Evolutionary conservation across 2,888 invertebrate species (phyloP).

Genomic region (Nezara viridula): DNA sequence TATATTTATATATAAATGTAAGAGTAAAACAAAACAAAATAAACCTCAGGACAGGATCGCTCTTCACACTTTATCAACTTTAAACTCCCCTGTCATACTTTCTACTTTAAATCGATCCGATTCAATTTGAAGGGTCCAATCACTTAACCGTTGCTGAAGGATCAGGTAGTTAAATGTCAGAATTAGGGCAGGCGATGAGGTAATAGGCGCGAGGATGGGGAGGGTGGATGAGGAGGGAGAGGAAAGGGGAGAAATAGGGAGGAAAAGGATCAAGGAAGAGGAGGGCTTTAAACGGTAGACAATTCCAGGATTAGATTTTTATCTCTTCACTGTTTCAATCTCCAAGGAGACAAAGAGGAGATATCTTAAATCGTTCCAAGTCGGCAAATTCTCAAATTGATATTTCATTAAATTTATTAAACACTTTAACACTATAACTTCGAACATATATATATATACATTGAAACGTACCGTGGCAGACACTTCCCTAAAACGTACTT

Average conservation of each 20-base stretch:
- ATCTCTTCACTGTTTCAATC: background rate
- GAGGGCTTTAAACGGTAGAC: background rate
- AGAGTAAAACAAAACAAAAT: too few species aligned
- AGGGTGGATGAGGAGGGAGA: background rate
- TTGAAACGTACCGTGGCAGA: too few species aligned
- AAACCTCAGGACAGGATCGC: too few species aligned
- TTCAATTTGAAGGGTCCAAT: background rate
- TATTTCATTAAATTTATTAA: background rate
- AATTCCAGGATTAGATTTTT: constrained; percentile 5
- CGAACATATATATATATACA: too few species aligned
- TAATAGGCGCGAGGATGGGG: background rate
- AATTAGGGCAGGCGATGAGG: background rate
- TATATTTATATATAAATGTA: too few species aligned
- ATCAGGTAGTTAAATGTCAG: background rate
- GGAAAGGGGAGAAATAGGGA: background rate
- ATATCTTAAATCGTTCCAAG: background rate
- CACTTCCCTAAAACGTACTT: too few species aligned
- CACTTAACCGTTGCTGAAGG: background rate
- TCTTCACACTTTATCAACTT: too few species aligned
- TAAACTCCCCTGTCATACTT: background rate
- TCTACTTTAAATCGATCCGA: background rate
- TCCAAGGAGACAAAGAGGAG: background rate
- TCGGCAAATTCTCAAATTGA: background rate
- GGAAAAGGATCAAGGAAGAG: background rate
- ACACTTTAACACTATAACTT: too few species aligned